Base-by-base conservation (phyloP, 1,140 invertebrate genomes). In the Aplysia californica region DNA sequence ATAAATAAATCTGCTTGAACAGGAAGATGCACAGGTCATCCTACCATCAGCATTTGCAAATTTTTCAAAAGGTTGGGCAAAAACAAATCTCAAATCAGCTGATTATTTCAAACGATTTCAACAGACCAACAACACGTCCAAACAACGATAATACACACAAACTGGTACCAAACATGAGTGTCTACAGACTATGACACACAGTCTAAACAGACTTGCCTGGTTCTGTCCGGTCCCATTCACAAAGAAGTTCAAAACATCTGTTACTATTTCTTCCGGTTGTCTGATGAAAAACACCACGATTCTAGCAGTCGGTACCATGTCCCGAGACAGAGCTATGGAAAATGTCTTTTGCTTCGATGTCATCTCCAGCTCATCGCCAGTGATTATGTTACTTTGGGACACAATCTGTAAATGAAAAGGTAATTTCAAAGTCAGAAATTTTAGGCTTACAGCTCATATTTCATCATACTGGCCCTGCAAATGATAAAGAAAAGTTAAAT, bases 241-340 rank as follows among this genome's bases (percentile, higher is more conserved):
- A 3, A 96, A 95, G 90, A 98, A 97, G 2, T 96, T 98, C 21
- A 98, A 91, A 44, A 95, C 95, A 89, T 99, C 97, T 0, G 95
- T 95, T 0, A 97, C 93, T 2, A 98, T 94, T 2, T 96, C 96
- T 83, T 95, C 94, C 56, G 92, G 83, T 91, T 4, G 93, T 93
- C 81, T 79, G 0, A 97, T 93, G 85, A 96, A 93, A 91, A 97
- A 99, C 10, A 97, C 95, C 20, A 98, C 92, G 20, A 97, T 92
- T 0, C 96, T 97, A 1, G 96, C 94, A 29, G 95, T 94, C 0
- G 97, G 97, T 6, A 97, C 95, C 97, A 99, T 98, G 91, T 98
- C 96, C 0, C 96, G 92, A 31, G 95, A 96, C 5, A 98, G 87
- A 0, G 95, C 93, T 44, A 98, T 92, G 0, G 96, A 94, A 90